These are phyloP conservation scores for Ciconia maguari DNA, from an alignment of 2,113 vertebrate genomes.

Conservation along the genomic window DNA sequence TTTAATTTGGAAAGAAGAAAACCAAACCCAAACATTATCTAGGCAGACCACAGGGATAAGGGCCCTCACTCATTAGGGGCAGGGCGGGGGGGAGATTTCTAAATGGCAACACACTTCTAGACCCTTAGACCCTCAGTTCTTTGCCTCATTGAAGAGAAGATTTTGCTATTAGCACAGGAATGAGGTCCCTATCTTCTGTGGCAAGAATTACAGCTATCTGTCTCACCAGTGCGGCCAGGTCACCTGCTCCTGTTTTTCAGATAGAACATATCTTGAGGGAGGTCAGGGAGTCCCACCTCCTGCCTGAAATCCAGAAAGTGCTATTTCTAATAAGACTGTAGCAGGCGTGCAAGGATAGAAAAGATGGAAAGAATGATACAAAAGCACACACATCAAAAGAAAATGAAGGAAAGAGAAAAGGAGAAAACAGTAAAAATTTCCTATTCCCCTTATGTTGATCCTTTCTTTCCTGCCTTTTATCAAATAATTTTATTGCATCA, in stretches of 20 bases:
- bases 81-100: background rate
- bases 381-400: background rate
- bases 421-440: background rate
- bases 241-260: background rate
- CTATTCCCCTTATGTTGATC: background rate
- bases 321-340: background rate
- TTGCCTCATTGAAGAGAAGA: background rate
- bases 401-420: background rate
- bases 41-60: background rate
- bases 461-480: background rate
- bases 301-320: background rate
- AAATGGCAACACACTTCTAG: background rate
- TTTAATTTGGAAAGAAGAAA: background rate
- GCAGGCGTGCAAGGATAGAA: background rate
- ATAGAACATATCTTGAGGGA: background rate
- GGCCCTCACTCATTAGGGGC: fast-evolving
- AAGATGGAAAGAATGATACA: background rate
- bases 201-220: background rate
- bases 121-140: background rate
- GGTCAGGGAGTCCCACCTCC: background rate
- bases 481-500: background rate
- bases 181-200: background rate
- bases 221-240: background rate
- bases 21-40: background rate
- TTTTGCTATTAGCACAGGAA: background rate